Percentiles rank a stretch among this genome's conserved stretches.
Conservation (phyloP, 1,140 invertebrate genomes). For the Zaprionus nigranus region DNA sequence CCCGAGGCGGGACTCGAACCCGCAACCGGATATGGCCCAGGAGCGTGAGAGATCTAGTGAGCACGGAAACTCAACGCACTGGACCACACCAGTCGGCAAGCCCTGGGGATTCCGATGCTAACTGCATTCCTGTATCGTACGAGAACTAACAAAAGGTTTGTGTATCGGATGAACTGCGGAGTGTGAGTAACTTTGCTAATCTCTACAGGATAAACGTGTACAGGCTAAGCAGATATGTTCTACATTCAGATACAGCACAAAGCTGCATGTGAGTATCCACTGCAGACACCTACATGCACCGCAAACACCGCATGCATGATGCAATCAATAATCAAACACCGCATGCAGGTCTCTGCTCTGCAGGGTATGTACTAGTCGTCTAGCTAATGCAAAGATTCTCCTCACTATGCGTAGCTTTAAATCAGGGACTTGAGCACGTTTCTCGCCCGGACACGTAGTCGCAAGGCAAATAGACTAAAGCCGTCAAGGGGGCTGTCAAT, state of each 20-base stretch:
- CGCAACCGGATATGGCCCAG: conserved; percentile 3
- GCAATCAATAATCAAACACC: no score
- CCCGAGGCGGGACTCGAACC: conserved; percentile 39
- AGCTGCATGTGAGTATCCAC: no score
- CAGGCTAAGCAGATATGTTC: neutral
- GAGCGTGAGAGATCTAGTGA: neutral
- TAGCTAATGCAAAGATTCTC: conserved; percentile 6
- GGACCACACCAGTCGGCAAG: conserved; percentile 16
- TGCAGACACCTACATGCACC: no score
- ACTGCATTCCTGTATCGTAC: no score
- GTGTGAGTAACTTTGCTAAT: neutral
- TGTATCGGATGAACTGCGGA: neutral
- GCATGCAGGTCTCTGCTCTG: neutral
- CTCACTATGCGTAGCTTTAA: conserved; percentile 49
- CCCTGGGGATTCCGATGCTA: neutral
- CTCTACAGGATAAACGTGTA: neutral
- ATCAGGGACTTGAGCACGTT: conserved; percentile 69
- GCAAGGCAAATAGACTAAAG: conserved; percentile 21
- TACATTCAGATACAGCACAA: no score
- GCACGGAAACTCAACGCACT: neutral
- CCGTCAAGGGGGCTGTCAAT: neutral
- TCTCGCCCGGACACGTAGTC: conserved; percentile 40
- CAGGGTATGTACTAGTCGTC: conserved; percentile 1
- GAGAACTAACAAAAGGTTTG: conserved; percentile 5
- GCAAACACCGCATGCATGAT: no score